These are phyloP conservation scores for Trogon melanurus DNA, from an alignment of 2,113 vertebrate genomes.

Conservation along the genomic window DNA sequence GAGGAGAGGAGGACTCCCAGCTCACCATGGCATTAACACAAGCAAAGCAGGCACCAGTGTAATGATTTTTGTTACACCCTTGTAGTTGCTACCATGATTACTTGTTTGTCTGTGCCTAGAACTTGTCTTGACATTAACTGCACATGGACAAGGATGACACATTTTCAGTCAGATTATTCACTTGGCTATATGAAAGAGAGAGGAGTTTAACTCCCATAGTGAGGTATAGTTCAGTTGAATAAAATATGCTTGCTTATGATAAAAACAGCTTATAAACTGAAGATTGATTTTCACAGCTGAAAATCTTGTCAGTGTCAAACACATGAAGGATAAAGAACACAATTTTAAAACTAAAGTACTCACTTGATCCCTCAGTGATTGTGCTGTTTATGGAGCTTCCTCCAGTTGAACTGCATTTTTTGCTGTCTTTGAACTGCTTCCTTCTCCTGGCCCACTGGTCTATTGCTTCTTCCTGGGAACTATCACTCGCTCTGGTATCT, in stretches of 20 bases:
- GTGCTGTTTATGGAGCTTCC: conserved; percentile 85
- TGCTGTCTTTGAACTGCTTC: conserved; percentile 85
- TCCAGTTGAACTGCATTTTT: conserved; percentile 83
- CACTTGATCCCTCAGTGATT: conserved; percentile 87
- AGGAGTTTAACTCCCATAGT: background rate
- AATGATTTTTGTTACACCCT: background rate
- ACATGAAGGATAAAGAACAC: background rate
- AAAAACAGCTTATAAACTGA: background rate
- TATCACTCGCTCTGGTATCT: conserved; percentile 64
- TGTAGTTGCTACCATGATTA: background rate
- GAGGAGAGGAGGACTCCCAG: background rate
- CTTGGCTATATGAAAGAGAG: background rate
- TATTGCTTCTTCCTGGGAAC: conserved; percentile 75
- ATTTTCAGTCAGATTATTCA: background rate
- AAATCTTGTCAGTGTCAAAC: background rate
- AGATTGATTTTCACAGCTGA: background rate
- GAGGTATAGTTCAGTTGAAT: background rate
- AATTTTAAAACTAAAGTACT: background rate
- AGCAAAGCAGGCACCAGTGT: background rate
- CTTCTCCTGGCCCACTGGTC: conserved; percentile 86
- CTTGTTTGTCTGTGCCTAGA: background rate
- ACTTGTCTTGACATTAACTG: background rate
- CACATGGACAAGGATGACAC: background rate
- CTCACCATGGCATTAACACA: background rate
- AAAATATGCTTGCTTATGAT: background rate